Conservation (phyloP, 2,113 vertebrate genomes). For the Felis catus region DNA sequence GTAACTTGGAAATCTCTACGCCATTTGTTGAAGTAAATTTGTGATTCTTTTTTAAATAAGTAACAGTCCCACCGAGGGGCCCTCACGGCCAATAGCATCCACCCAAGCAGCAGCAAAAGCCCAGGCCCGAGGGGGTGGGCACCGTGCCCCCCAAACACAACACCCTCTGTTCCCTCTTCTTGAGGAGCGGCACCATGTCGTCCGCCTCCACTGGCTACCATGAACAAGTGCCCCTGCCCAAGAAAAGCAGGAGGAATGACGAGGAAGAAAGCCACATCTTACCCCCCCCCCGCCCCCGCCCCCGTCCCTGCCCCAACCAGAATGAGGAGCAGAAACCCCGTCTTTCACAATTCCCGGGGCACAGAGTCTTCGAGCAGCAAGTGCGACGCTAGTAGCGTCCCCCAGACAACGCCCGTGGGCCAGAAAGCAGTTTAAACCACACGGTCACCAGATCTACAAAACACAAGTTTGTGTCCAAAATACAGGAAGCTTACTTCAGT, state of each 20-base stretch:
- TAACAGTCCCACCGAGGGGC: neutral
- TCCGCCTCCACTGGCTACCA: neutral
- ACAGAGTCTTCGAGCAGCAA: neutral
- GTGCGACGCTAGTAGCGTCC: neutral
- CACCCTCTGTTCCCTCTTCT: neutral
- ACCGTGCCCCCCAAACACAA: neutral
- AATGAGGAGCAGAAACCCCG: neutral
- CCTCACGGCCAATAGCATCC: neutral
- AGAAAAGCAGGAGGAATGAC: neutral
- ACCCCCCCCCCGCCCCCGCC: no score
- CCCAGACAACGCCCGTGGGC: conserved; percentile 83
- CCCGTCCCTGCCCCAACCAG: no score
- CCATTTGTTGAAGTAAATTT: neutral
- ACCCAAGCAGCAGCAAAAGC: neutral
- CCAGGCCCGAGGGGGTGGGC: neutral
- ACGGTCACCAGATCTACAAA: conserved; percentile 72
- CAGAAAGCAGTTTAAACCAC: conserved; percentile 80
- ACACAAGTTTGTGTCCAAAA: conserved; percentile 34
- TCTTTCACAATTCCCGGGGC: neutral
- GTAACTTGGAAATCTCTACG: neutral
- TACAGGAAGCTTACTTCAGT: conserved; percentile 65
- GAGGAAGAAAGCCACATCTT: neutral
- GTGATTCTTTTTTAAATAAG: conserved; percentile 35
- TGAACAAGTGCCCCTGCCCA: neutral
- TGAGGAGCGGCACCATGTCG: neutral